phyloP scores from a whole-genome alignment of 2,888 invertebrate species.

The Lepidonotus clava region DNA sequence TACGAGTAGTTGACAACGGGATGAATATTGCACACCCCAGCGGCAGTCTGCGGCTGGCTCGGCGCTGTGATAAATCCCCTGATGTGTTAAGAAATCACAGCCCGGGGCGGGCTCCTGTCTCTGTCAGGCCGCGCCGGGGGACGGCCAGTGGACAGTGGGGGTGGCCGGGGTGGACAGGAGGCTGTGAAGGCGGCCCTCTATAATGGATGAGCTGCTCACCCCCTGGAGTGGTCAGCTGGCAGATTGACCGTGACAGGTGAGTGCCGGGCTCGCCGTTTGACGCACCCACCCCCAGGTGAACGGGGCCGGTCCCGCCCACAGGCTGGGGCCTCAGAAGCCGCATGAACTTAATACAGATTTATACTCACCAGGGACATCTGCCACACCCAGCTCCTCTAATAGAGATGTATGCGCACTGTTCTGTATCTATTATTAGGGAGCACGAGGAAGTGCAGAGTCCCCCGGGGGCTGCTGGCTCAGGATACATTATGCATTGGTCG shows the following conservation, averaged over 20 bases:
- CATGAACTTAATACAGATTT: constrained; percentile 21
- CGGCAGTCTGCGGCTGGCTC: too few relatives aligned
- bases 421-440: constrained; percentile 19
- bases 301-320: neutral
- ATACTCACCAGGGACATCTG: neutral
- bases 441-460: neutral
- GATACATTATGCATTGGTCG: neutral
- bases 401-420: constrained; percentile 22
- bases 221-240: neutral
- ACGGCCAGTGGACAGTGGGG: neutral
- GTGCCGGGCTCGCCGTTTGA: neutral
- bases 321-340: neutral
- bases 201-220: constrained; percentile 26
- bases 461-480: neutral
- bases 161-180: neutral
- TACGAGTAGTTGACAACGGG: too few relatives aligned
- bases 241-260: constrained; percentile 28
- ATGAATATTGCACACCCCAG: too few relatives aligned
- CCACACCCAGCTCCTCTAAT: neutral
- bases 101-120: neutral
- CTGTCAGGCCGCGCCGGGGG: neutral
- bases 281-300: neutral
- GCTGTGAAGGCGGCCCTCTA: constrained; percentile 22
- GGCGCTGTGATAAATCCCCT: neutral
- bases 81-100: neutral